Conservation (phyloP, 1,140 invertebrate genomes). For the Portunus trituberculatus region DNA sequence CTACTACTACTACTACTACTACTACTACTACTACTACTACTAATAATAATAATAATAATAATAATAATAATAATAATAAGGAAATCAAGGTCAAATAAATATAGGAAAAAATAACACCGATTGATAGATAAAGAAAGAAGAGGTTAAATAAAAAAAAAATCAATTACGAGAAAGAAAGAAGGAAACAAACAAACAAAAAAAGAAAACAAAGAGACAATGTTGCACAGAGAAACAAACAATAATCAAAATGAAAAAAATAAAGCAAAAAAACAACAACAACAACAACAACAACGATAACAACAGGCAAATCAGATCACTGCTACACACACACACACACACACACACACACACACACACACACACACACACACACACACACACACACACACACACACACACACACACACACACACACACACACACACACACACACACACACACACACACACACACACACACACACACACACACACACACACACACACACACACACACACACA, state of each 20-base stretch:
- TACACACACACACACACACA: slow-evolving; percentile 26
- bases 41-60: no score
- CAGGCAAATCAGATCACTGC: neutral
- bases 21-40: no score
- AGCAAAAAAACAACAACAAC: no score
- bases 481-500: neutral
- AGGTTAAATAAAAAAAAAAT: no score
- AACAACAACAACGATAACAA: neutral
- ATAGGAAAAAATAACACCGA: no score
- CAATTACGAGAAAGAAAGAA: no score
- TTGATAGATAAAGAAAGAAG: neutral
- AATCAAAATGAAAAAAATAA: no score
- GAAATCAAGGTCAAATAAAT: neutral
- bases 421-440: slow-evolving; percentile 38
- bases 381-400: neutral
- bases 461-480: neutral
- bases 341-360: slow-evolving; percentile 39
- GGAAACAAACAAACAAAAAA: no score
- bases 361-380: slow-evolving; percentile 15
- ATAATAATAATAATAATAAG: neutral
- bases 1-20: no score
- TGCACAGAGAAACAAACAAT: no score
- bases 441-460: slow-evolving; percentile 32
- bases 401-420: neutral
- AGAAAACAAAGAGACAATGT: no score